Percentiles rank a stretch among this genome's conserved stretches.
phyloP scores from a whole-genome alignment of 2,797 vertebrate genomes.

The Champsocephalus esox region DNA sequence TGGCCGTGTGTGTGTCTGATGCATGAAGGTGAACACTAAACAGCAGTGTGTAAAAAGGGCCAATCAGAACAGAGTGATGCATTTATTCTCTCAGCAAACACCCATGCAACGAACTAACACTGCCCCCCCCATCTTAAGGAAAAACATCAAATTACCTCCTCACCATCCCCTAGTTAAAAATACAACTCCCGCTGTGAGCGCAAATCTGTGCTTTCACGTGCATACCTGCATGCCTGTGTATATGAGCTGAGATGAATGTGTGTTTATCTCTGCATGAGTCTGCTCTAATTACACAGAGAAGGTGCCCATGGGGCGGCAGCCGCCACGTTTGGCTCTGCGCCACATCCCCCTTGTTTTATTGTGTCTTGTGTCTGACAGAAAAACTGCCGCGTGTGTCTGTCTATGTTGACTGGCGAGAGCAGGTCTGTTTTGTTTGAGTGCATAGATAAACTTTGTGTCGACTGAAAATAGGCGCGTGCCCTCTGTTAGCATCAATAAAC shows the following conservation, averaged over 20 bases:
- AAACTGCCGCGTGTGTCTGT: constrained; percentile 59
- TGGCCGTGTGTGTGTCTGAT: constrained; percentile 10
- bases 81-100: constrained; percentile 9
- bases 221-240: constrained; percentile 53
- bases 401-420: constrained; percentile 39
- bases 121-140: not conserved
- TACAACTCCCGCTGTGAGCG: constrained; percentile 34
- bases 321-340: constrained; percentile 56
- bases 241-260: constrained; percentile 60
- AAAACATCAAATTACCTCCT: constrained; percentile 51
- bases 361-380: constrained; percentile 63
- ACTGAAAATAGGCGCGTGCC: constrained; percentile 19
- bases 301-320: constrained; percentile 57
- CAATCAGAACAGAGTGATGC: constrained; percentile 24
- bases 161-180: constrained; percentile 66
- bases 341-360: constrained; percentile 78
- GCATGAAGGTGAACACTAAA: constrained; percentile 7
- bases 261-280: constrained; percentile 69
- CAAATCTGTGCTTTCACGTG: constrained; percentile 53
- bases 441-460: constrained; percentile 10
- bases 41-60: constrained; percentile 1
- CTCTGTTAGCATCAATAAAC: constrained; percentile 17
- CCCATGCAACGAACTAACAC: constrained; percentile 1
- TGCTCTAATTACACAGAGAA: constrained; percentile 71
- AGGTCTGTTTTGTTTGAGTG: constrained; percentile 29